Evolutionary conservation across 2,888 invertebrate genomes (phyloP).

Genomic region (Neoitamus cyanurus): DNA sequence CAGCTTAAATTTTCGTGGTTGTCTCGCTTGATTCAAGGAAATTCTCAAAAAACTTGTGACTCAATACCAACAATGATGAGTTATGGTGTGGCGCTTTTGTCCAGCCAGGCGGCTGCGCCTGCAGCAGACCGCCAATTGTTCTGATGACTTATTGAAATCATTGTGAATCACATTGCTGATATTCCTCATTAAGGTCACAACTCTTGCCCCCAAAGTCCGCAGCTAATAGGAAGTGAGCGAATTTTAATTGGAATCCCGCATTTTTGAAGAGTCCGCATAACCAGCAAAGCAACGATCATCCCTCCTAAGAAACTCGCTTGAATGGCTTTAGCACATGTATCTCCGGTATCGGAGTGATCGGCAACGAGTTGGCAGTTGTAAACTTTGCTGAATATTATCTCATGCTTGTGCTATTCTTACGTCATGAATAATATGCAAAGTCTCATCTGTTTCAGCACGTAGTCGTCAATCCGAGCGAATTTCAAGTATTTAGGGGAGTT

Average conservation of each 20-base stretch:
- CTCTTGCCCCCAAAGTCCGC: neutral
- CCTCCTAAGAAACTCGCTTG: neutral
- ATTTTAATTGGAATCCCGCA: neutral
- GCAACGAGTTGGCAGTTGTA: neutral
- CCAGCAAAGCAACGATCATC: neutral
- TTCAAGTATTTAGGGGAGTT: neutral
- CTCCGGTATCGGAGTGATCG: neutral
- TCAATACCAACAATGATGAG: neutral
- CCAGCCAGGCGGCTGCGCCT: neutral
- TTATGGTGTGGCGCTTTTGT: neutral
- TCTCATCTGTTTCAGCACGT: constrained; percentile 18
- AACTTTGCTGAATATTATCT: constrained; percentile 22
- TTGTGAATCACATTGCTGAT: constrained; percentile 18
- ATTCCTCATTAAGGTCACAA: constrained; percentile 2
- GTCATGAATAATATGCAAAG: constrained; percentile 36
- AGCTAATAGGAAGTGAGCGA: neutral
- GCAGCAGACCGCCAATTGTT: neutral
- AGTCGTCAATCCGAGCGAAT: neutral
- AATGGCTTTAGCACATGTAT: neutral
- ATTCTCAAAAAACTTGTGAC: neutral
- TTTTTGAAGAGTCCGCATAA: neutral
- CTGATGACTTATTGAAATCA: neutral
- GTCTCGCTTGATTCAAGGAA: neutral
- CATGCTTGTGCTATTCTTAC: constrained; percentile 18
- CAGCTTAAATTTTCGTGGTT: neutral